Base-by-base conservation (phyloP, 2,888 invertebrate genomes). In the Endomychus coccineus region DNA sequence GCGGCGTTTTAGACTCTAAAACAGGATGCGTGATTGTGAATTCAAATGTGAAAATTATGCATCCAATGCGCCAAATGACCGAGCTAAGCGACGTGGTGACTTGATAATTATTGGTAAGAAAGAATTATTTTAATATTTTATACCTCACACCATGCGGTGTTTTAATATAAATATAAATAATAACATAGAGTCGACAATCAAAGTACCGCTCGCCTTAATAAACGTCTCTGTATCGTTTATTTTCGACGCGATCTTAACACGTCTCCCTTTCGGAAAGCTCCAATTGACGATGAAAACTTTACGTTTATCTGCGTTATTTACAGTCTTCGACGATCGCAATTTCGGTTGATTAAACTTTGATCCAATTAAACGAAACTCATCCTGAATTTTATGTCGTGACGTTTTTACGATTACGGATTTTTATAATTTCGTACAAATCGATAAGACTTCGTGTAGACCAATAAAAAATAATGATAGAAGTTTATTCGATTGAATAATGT, bases 21-120 rank as follows among this genome's bases (percentile, higher is more conserved):
- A 52, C 56, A 55, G 56, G 54, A 56, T 54, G 54, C 54, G 48
- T 51, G 50, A 54, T 54, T 48, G 52, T 56, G 60, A 55, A 61
- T 61, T 55, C 54, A 61, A 59, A 61, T 60, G 60, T 45, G 59
- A 61, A 61, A 58, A 61, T 61, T 61, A 61, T 61, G 57, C 61
- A 53, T 50, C 48, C 51, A 54, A 50, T 54, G 55, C 48, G 53
- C 51, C 50, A 56, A 58, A 58, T 55, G 52, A 56, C 50, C 50
- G 48, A 42, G 44, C 45, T 44, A 40, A 48, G 46, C 46, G 49
- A 51, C 52, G 54, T 46, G 49, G 40, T 48, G 58, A 56, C 57
- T 58, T 45, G 54, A 54, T 60, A 61, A 61, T 61, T 61, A 61
- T 60, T 55, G 51, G 51, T 34, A 33, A 32, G 46, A 47, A 46